These are phyloP conservation scores for Oopsacas minuta DNA, from an alignment of 37 sponge, comb jelly and placozoan genomes.

Conservation along the genomic window DNA sequence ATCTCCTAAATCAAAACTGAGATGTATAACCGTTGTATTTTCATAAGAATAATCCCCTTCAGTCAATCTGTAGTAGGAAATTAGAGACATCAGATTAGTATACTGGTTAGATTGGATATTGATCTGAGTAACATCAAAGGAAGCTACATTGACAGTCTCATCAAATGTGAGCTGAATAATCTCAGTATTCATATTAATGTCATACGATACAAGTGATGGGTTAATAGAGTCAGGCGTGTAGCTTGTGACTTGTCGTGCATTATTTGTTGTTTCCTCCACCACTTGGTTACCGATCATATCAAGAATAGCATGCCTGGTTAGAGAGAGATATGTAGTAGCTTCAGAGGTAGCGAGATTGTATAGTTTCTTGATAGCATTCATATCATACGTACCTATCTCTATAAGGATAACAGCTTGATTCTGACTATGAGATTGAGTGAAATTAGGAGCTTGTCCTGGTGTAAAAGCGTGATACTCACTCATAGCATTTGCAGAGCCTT, in stretches of 20 bases:
- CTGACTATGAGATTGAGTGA: not conserved
- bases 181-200: conserved; percentile 18
- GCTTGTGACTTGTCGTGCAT: not conserved
- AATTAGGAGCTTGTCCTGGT: not conserved
- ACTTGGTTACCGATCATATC: conserved; percentile 71
- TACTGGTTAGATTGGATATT: not conserved
- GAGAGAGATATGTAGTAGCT: conserved; percentile 41
- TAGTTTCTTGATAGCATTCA: conserved; percentile 56
- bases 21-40: conserved; percentile 49
- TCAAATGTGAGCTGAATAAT: conserved; percentile 7
- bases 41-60: conserved; percentile 19
- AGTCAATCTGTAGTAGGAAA: conserved; percentile 12
- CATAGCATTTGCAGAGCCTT: not conserved
- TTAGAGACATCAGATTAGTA: not conserved
- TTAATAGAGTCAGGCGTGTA: not conserved
- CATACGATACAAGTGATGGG: not conserved
- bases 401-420: conserved; percentile 32
- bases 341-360: conserved; percentile 36
- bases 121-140: not conserved
- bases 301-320: conserved; percentile 33
- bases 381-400: conserved; percentile 35
- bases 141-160: conserved; percentile 25
- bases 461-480: not conserved
- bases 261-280: not conserved
- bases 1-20: conserved; percentile 51